A percentile compares a stretch with the other conserved stretches of the same genome.
These are phyloP conservation scores for Gallirallus australis DNA, from an alignment of 2,797 vertebrate genomes.

Conservation along the genomic window DNA sequence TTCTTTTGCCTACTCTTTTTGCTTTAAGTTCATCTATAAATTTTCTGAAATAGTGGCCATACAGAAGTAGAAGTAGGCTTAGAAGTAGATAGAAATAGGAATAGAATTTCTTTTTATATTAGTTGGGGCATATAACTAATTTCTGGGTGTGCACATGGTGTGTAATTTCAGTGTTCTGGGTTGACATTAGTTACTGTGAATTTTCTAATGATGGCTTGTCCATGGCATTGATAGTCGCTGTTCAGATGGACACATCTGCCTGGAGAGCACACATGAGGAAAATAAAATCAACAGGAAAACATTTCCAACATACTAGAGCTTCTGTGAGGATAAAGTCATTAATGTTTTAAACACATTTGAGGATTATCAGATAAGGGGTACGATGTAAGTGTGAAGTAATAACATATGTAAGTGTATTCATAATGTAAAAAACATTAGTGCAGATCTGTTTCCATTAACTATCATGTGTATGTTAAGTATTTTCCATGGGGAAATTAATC, in stretches of 20 bases:
- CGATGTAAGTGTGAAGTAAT: conserved; percentile 53
- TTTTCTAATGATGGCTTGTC: not conserved
- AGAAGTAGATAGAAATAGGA: not conserved
- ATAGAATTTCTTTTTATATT: not conserved
- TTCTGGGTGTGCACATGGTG: not conserved
- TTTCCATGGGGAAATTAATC: conserved; percentile 49
- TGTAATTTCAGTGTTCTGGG: not conserved
- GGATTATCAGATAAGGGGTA: conserved; percentile 51
- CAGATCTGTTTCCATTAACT: conserved; percentile 58
- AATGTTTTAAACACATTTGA: conserved; percentile 61
- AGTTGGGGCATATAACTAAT: not conserved
- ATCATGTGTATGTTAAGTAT: conserved; percentile 19
- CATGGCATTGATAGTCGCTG: not conserved
- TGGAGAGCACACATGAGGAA: not conserved
- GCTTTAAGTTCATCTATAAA: not conserved
- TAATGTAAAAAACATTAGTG: conserved; percentile 45
- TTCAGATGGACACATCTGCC: not conserved
- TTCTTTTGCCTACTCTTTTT: not conserved
- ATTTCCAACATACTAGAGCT: not conserved
- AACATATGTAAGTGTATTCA: conserved; percentile 41
- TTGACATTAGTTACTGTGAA: not conserved
- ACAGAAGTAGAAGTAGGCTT: too few relatives aligned
- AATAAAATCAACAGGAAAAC: conserved; percentile 24
- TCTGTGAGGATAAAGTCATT: conserved; percentile 41
- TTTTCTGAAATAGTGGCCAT: not conserved